Conservation (phyloP, 2,113 vertebrate genomes). For the Cyprinodon variegatus region DNA sequence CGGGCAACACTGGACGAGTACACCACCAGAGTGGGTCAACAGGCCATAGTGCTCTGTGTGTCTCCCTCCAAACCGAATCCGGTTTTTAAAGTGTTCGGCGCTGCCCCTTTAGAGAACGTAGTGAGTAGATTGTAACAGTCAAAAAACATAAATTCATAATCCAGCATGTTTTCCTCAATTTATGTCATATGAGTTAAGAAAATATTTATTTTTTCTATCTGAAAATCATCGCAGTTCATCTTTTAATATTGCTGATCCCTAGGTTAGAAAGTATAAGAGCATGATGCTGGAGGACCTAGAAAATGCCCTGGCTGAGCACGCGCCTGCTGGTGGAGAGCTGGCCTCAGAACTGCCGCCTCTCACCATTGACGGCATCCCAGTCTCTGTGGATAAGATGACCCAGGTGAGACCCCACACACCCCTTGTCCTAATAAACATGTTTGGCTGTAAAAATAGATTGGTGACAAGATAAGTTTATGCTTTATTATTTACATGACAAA, state of each 20-base stretch:
- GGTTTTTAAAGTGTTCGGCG: slow-evolving; percentile 96
- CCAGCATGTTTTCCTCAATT: neutral
- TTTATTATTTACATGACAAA: neutral
- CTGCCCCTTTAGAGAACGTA: slow-evolving; percentile 97
- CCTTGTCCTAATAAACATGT: too few relatives aligned
- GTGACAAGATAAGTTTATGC: neutral
- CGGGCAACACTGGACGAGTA: slow-evolving; percentile 96
- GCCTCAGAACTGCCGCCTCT: slow-evolving; percentile 94
- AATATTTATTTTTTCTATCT: too few relatives aligned
- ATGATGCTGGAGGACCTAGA: slow-evolving; percentile 98
- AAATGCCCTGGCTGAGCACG: slow-evolving; percentile 93
- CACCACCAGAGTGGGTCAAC: slow-evolving; percentile 95
- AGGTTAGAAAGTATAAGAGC: slow-evolving; percentile 98
- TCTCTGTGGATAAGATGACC: slow-evolving; percentile 99
- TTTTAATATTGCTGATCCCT: slow-evolving; percentile 42
- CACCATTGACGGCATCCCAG: slow-evolving; percentile 96
- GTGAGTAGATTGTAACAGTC: slow-evolving; percentile 76
- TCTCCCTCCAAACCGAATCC: slow-evolving; percentile 98
- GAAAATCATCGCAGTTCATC: too few relatives aligned
- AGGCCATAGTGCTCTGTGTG: slow-evolving; percentile 97
- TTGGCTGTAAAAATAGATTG: neutral
- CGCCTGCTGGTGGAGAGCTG: slow-evolving; percentile 91
- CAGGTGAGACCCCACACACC: slow-evolving; percentile 82
- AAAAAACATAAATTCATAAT: neutral
- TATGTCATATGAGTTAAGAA: neutral